These are phyloP conservation scores for Stegodyphus dumicola DNA, from an alignment of 1,140 invertebrate genomes.

Conservation along the genomic window DNA sequence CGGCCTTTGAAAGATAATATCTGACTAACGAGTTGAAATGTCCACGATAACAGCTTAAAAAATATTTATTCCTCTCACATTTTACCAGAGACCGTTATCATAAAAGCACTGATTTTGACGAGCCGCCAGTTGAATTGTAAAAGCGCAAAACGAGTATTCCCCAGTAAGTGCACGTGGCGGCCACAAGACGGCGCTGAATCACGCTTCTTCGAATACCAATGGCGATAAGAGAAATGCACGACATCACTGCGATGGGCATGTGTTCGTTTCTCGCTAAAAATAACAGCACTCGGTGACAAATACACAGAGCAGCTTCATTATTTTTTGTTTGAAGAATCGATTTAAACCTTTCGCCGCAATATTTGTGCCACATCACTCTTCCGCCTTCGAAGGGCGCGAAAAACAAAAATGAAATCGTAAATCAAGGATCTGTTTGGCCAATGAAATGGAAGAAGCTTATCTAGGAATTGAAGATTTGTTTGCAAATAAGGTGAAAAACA, in stretches of 20 bases:
- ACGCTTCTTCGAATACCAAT: constrained; percentile 16
- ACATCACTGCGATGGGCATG: constrained; percentile 28
- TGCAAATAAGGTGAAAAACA: neutral
- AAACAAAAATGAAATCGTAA: neutral
- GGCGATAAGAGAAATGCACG: constrained; percentile 42
- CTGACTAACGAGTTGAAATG: no score
- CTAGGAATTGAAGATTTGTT: neutral
- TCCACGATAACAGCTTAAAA: no score
- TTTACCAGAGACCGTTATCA: no score
- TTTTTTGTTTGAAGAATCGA: neutral
- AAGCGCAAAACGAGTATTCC: no score
- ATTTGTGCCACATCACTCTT: neutral
- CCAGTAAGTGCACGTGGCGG: constrained; percentile 21
- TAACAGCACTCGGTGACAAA: constrained; percentile 39
- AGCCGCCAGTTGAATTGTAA: no score
- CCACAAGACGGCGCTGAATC: constrained; percentile 42
- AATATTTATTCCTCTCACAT: no score
- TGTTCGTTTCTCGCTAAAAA: constrained; percentile 32
- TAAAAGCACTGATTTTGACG: no score
- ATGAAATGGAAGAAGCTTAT: neutral
- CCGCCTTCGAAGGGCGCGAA: neutral
- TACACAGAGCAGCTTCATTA: neutral
- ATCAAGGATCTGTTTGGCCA: constrained; percentile 3
- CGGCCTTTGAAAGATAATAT: no score
- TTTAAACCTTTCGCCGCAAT: constrained; percentile 3